A percentile compares a stretch with the other conserved stretches of the same genome.
These are phyloP conservation scores for Drosophila gaucha DNA, from an alignment of 2,888 invertebrate genomes.

Conservation along the genomic window DNA sequence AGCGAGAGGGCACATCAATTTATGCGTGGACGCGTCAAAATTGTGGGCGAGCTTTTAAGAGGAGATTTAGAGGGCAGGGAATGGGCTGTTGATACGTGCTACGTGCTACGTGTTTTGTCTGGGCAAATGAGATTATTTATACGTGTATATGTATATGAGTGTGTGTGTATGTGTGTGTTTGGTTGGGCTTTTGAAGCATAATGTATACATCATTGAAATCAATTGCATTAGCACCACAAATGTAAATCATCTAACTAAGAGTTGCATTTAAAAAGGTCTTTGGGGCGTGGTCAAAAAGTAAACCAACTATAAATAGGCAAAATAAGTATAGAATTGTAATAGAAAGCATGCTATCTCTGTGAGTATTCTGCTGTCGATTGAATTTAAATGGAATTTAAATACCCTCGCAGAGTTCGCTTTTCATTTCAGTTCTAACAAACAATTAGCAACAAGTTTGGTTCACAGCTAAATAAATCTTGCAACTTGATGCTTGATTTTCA, in stretches of 20 bases:
- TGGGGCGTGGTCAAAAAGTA: neutral
- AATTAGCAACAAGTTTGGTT: no score
- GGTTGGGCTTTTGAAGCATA: constrained; percentile 8
- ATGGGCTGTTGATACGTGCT: neutral
- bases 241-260: neutral
- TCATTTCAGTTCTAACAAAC: no score
- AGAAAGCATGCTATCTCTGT: no score
- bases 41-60: constrained; percentile 27
- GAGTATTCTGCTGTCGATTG: no score
- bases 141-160: neutral
- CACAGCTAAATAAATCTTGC: no score
- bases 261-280: neutral
- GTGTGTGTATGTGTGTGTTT: neutral
- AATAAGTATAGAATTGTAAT: no score
- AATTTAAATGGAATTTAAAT: no score
- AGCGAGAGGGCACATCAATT: constrained; percentile 38
- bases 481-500: no score
- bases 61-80: neutral
- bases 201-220: constrained; percentile 41
- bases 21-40: constrained; percentile 52
- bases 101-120: constrained; percentile 4
- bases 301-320: neutral
- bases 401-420: no score
- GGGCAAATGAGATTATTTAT: constrained; percentile 1
- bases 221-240: constrained; percentile 53